phyloP scores from a whole-genome alignment of 64 coral and sea anemone genomes.

The Acropora yongei region DNA sequence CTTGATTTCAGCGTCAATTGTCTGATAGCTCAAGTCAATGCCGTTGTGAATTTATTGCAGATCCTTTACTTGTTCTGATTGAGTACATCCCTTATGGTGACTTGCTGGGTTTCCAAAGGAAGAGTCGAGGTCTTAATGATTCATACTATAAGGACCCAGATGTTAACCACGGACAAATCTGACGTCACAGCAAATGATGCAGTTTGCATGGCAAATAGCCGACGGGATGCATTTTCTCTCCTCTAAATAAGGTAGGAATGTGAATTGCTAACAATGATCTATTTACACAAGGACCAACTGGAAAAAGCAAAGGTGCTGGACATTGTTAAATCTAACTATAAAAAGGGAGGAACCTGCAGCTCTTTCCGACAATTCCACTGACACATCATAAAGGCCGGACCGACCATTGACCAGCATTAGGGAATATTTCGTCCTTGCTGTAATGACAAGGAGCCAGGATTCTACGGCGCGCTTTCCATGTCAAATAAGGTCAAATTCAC shows the following conservation, averaged over 20 bases:
- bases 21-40: too few species aligned
- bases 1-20: too few species aligned
- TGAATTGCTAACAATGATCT: background rate
- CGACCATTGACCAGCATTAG: too few species aligned
- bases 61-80: slow-evolving; percentile 51
- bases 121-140: slow-evolving; percentile 59
- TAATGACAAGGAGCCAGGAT: background rate
- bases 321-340: too few species aligned
- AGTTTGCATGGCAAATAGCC: slow-evolving; percentile 62
- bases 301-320: too few species aligned
- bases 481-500: background rate
- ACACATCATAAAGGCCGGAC: too few species aligned
- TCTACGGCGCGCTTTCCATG: background rate
- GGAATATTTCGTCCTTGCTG: too few species aligned
- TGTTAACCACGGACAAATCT: slow-evolving; percentile 31
- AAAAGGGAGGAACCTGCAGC: too few species aligned
- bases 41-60: background rate
- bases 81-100: slow-evolving; percentile 71
- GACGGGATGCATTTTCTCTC: slow-evolving; percentile 66
- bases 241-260: slow-evolving; percentile 30
- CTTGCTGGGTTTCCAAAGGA: slow-evolving; percentile 66
- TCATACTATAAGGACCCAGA: slow-evolving; percentile 65
- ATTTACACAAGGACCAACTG: too few species aligned
- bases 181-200: slow-evolving; percentile 49
- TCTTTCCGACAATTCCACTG: too few species aligned